Evolutionary conservation across 2,113 vertebrate genomes (phyloP), one percentile per base, ranked within the genome.

Genomic region (Tricholaema leucomelas): DNA sequence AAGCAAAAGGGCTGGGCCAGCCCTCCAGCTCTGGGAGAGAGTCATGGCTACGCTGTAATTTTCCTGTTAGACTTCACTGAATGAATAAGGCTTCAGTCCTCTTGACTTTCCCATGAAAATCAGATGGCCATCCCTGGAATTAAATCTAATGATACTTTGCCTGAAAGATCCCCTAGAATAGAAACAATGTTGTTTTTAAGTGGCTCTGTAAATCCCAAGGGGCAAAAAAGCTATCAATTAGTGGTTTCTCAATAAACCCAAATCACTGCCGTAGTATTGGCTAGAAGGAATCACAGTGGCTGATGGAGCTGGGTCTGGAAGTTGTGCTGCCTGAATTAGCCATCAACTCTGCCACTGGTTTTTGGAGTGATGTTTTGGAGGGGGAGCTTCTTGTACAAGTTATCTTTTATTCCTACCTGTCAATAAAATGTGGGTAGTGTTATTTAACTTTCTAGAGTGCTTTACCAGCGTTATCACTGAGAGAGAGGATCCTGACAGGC

Each of bases 171-270:
- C 81, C 81, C 74, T 73, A 38, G 54, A 75, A 85, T 87, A 91
- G 88, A 81, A 91, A 30, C 1, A 0, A 5, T 42, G 78, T 60
- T 79, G 42, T 85, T 92, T 92, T 90, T 74, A 75, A 93, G 61
- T 55, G 59, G 25, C 48, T 93, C 61, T 40, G 71, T 79, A 54
- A 87, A 87, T 71, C 63, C 50, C 42, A 48, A 75, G 56, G 9
- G 16, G 30, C 15, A 31, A 74, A 95, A 83, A 69, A 84, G 44
- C 44, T 93, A 70, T 27, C 81, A 82, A 75, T 96, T 88, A 91
- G 90, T 91, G 90, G 83, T 88, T 91, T 90, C 66, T 90, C n/a
- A 35, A 8, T 52, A 56, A 77, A 8, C 12, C 28, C 19, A 11
- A 6, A 66, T 63, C 63, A 44, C 67, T 79, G 52, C 33, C 63